A percentile compares a stretch with the other conserved stretches of the same genome.
These are phyloP conservation scores for Drosophila koepferae DNA, from an alignment of 2,888 invertebrate genomes.

Conservation along the genomic window DNA sequence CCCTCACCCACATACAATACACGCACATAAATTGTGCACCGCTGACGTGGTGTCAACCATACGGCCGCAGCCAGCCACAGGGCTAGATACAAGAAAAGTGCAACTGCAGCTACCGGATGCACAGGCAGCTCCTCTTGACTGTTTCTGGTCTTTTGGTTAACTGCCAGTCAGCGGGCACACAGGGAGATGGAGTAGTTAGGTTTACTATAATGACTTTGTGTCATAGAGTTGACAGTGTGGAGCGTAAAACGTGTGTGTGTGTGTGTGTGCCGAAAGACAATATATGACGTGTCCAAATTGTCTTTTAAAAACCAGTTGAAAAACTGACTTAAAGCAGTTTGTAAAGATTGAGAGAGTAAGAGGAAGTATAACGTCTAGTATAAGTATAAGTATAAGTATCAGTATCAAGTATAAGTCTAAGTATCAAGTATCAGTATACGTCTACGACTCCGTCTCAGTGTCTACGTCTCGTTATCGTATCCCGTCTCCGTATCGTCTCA, in stretches of 20 bases:
- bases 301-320: conserved; percentile 20
- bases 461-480: too few relatives aligned
- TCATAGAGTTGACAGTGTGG: conserved; percentile 46
- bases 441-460: too few relatives aligned
- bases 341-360: background rate
- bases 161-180: conserved; percentile 12
- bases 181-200: background rate
- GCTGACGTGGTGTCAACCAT: conserved; percentile 66
- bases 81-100: conserved; percentile 33
- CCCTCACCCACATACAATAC: conserved; percentile 10
- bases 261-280: conserved; percentile 21
- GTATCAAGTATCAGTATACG: too few relatives aligned
- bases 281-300: conserved; percentile 33
- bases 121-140: conserved; percentile 11
- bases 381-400: conserved; percentile 6
- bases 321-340: conserved; percentile 2
- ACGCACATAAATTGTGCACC: conserved; percentile 63
- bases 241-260: conserved; percentile 6
- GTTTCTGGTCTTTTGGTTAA: conserved; percentile 19
- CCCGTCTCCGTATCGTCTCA: too few relatives aligned
- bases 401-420: conserved; percentile 2
- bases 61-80: conserved; percentile 29
- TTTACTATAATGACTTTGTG: conserved; percentile 52
- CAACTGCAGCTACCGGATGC: conserved; percentile 39
- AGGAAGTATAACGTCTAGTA: background rate